phyloP scores from a whole-genome alignment of 2,888 invertebrate genomes.

The Nephrotoma flavescens region DNA sequence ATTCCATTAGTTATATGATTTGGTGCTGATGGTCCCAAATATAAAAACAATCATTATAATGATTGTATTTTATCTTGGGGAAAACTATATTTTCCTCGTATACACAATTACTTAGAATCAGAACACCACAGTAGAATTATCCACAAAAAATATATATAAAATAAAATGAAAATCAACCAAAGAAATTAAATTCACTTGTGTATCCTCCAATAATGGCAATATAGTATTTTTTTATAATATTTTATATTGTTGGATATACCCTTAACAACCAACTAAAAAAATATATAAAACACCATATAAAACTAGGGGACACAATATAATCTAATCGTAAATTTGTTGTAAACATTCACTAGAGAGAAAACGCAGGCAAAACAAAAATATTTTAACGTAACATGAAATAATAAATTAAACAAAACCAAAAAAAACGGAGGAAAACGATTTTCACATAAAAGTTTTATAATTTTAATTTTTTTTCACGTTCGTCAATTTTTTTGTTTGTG shows the following conservation, averaged over 20 bases:
- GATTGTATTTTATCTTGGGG: background rate
- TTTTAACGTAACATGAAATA: background rate
- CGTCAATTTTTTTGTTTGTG: background rate
- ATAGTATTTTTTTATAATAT: background rate
- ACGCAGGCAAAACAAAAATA: background rate
- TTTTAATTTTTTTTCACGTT: background rate
- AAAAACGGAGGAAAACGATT: background rate
- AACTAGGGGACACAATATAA: background rate
- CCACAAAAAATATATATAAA: background rate
- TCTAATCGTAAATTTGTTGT: background rate
- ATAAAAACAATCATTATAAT: background rate
- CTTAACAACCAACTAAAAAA: background rate
- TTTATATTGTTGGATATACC: background rate
- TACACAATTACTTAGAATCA: background rate
- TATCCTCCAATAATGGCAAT: background rate
- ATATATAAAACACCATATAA: background rate
- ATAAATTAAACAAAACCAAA: background rate
- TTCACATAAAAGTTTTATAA: background rate
- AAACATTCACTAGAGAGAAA: background rate
- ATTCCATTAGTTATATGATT: background rate
- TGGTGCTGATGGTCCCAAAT: background rate
- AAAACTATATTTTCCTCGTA: background rate
- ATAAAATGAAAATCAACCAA: background rate
- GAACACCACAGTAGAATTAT: background rate
- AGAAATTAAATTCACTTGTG: constrained; percentile 2